phyloP scores from a whole-genome alignment of 2,888 invertebrate species.

The Herminia tarsipennalis region DNA sequence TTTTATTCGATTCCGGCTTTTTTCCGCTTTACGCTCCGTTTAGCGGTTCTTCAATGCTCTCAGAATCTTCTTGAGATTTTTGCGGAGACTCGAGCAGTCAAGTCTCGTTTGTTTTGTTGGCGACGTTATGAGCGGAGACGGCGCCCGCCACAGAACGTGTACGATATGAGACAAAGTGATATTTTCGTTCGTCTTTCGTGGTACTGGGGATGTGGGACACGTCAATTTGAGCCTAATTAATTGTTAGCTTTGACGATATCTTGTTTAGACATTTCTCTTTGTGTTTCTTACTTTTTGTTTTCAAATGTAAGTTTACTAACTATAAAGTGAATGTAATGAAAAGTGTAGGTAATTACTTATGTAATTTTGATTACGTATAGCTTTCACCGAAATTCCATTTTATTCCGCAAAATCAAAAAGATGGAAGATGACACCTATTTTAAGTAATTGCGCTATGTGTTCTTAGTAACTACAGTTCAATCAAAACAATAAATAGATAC shows the following conservation, averaged over 20 bases:
- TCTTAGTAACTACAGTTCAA: too few relatives aligned
- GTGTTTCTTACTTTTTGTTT: background rate
- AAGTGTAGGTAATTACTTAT: too few relatives aligned
- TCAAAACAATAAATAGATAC: too few relatives aligned
- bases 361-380: too few relatives aligned
- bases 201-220: slow-evolving; percentile 54
- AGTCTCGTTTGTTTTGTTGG: slow-evolving; percentile 59
- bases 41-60: slow-evolving; percentile 72
- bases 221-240: slow-evolving; percentile 25
- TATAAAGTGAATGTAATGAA: too few relatives aligned
- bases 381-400: too few relatives aligned
- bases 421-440: too few relatives aligned
- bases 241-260: slow-evolving; percentile 12
- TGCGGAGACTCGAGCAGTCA: slow-evolving; percentile 55
- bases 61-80: slow-evolving; percentile 56
- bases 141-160: slow-evolving; percentile 57
- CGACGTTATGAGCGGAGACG: slow-evolving; percentile 66
- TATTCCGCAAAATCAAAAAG: too few relatives aligned
- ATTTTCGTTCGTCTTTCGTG: slow-evolving; percentile 44
- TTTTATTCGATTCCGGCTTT: slow-evolving; percentile 89
- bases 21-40: slow-evolving; percentile 84
- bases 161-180: slow-evolving; percentile 52
- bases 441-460: too few relatives aligned
- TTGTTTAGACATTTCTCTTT: background rate
- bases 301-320: background rate